These are phyloP conservation scores for Acleris emargana DNA, from an alignment of 2,888 invertebrate species.

Conservation along the genomic window DNA sequence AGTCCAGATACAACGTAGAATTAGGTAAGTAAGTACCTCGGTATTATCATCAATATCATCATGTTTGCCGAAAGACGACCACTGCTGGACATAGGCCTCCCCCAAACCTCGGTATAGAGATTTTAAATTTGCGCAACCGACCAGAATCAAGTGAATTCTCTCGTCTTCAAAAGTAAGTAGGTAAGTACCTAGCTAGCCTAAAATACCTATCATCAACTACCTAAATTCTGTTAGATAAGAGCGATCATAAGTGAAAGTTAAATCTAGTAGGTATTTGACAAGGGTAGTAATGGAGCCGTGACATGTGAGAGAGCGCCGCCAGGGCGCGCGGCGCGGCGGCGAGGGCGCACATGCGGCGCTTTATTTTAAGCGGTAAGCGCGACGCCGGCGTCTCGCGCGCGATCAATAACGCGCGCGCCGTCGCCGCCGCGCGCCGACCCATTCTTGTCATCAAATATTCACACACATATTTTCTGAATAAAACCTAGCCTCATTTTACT, in stretches of 20 bases:
- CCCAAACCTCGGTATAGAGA: too few relatives aligned
- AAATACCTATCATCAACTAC: too few relatives aligned
- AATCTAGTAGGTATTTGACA: conserved; percentile 25
- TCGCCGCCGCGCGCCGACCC: conserved; percentile 70
- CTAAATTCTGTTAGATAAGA: background rate
- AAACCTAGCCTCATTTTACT: conserved; percentile 51
- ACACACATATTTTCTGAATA: conserved; percentile 75
- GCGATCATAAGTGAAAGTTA: conserved; percentile 7
- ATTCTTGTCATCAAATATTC: conserved; percentile 81
- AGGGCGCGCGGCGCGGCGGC: conserved; percentile 46
- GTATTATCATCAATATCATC: too few relatives aligned
- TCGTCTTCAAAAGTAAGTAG: too few relatives aligned
- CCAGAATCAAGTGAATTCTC: too few relatives aligned
- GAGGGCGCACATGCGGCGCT: conserved; percentile 76
- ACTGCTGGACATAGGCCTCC: too few relatives aligned
- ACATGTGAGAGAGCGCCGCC: conserved; percentile 44
- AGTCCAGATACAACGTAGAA: too few relatives aligned
- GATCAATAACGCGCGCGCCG: conserved; percentile 82
- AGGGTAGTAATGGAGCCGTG: conserved; percentile 31
- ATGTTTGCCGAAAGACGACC: too few relatives aligned
- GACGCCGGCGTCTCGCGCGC: conserved; percentile 80
- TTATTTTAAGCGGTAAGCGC: conserved; percentile 79
- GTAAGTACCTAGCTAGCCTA: too few relatives aligned
- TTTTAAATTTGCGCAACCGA: too few relatives aligned
- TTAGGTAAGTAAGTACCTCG: too few relatives aligned